Percentiles rank a stretch among this genome's conserved stretches.
Evolutionary conservation across 2,113 vertebrate species (phyloP).

Genomic region (Seriola aureovittata): DNA sequence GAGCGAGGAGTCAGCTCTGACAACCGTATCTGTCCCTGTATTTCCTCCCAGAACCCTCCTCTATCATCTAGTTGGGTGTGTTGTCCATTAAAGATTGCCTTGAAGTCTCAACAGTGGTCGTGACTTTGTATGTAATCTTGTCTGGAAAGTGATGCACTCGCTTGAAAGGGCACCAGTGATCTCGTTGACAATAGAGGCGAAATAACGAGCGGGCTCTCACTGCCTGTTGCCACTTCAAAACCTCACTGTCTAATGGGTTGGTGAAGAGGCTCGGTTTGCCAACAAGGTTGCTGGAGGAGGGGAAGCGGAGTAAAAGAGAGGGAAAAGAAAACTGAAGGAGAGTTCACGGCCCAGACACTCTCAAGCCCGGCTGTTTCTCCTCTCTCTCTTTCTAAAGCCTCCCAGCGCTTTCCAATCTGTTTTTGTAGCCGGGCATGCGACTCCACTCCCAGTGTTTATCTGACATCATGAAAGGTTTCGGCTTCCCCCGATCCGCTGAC

Average conservation of each 20-base stretch:
- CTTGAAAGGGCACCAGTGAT: constrained; percentile 62
- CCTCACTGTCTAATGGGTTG: constrained; percentile 61
- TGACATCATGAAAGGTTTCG: constrained; percentile 63
- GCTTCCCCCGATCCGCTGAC: constrained; percentile 52
- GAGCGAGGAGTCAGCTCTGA: background rate
- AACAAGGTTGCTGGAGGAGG: constrained; percentile 45
- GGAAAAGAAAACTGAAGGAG: constrained; percentile 54
- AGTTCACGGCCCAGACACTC: constrained; percentile 58
- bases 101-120: constrained; percentile 48
- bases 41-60: background rate
- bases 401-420: constrained; percentile 76
- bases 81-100: constrained; percentile 51
- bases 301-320: constrained; percentile 36
- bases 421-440: constrained; percentile 51
- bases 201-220: constrained; percentile 68
- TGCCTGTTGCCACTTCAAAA: constrained; percentile 68
- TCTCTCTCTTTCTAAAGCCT: constrained; percentile 46
- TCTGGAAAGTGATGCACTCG: constrained; percentile 52
- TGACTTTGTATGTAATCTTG: constrained; percentile 68
- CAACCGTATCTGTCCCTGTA: background rate
- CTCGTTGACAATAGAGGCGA: constrained; percentile 63
- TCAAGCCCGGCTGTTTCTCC: constrained; percentile 43
- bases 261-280: constrained; percentile 43
- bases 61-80: constrained; percentile 28
- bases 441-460: constrained; percentile 66